Evolutionary conservation across 2,888 invertebrate genomes (phyloP).

Genomic region (Conomelus anceps): DNA sequence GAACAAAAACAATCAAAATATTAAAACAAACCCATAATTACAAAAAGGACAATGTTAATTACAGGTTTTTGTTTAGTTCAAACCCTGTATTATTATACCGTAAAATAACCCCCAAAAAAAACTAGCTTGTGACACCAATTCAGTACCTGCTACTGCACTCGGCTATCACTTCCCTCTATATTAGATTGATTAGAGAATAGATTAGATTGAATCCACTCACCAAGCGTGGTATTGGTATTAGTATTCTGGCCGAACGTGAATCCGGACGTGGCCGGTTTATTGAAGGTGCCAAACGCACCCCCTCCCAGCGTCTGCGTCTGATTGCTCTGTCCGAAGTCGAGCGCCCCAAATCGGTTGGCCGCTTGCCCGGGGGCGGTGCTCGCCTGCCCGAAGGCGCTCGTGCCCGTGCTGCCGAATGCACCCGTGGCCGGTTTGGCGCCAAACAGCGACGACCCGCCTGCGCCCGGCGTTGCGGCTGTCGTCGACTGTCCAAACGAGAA

Average conservation of each 20-base stretch:
- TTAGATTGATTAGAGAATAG: background rate
- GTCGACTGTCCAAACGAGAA: constrained; percentile 35
- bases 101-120: no score
- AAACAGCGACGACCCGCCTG: constrained; percentile 41
- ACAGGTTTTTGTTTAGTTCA: no score
- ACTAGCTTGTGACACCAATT: no score
- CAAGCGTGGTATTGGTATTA: constrained; percentile 34
- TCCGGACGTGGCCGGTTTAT: constrained; percentile 35
- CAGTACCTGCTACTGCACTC: no score
- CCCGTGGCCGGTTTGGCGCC: constrained; percentile 45
- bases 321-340: constrained; percentile 28
- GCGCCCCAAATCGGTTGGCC: constrained; percentile 36
- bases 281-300: constrained; percentile 33
- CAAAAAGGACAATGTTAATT: no score
- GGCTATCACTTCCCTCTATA: no score
- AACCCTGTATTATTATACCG: no score
- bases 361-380: constrained; percentile 24
- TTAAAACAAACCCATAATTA: no score
- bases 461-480: constrained; percentile 42
- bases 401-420: constrained; percentile 47
- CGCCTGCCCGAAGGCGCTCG: constrained; percentile 38
- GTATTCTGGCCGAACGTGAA: constrained; percentile 40
- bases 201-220: constrained; percentile 27
- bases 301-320: constrained; percentile 34
- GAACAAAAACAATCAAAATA: no score